Conservation (phyloP, 2,888 invertebrate genomes). For the Cheilosia variabilis region DNA sequence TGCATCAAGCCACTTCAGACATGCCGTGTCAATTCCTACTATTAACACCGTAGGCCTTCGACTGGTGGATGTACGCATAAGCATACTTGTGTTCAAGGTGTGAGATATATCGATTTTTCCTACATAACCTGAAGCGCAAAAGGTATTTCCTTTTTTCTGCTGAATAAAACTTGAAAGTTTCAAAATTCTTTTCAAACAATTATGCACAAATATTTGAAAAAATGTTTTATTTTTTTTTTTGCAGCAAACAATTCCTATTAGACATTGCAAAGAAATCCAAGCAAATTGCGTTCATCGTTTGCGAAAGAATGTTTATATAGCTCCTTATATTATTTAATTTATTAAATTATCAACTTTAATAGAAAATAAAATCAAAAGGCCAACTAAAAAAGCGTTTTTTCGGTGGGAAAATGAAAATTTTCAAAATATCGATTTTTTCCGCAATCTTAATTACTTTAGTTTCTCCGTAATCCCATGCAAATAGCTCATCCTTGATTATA, state of each 20-base stretch:
- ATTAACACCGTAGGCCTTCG: slow-evolving; percentile 23
- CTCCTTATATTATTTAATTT: no score
- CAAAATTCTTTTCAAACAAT: not conserved
- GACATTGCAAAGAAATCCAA: no score
- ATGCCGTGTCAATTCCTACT: slow-evolving; percentile 22
- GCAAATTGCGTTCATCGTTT: no score
- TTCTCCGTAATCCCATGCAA: slow-evolving; percentile 16
- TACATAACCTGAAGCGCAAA: slow-evolving; percentile 11
- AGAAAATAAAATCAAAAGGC: not conserved
- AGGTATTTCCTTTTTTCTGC: not conserved
- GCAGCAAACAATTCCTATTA: no score
- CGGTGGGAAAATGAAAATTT: slow-evolving; percentile 4
- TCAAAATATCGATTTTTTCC: slow-evolving; percentile 64
- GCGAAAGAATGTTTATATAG: no score
- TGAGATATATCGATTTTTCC: slow-evolving; percentile 65
- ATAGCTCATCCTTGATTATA: slow-evolving; percentile 6
- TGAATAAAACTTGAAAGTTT: not conserved
- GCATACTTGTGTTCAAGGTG: slow-evolving; percentile 49
- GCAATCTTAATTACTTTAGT: slow-evolving; percentile 27
- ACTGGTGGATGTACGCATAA: slow-evolving; percentile 58
- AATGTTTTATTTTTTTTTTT: not conserved
- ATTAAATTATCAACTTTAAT: not conserved
- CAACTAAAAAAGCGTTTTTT: not conserved
- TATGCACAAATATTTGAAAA: not conserved
- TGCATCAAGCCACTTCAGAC: slow-evolving; percentile 56